Base-by-base conservation (phyloP, 2,797 vertebrate genomes). In the Phataginus tricuspis region DNA sequence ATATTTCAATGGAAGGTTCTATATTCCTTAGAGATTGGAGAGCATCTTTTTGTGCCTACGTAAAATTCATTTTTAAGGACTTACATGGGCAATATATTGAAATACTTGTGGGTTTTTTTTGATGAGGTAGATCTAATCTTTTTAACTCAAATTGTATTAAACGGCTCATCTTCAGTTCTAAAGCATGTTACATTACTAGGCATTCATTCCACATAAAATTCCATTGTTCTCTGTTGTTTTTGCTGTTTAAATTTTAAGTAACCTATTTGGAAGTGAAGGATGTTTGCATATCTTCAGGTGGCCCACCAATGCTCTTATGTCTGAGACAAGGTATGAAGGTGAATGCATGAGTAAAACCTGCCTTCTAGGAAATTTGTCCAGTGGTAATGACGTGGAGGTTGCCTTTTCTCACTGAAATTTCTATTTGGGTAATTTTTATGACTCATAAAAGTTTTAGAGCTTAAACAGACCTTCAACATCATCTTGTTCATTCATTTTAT, bases 361-460 rank as follows among this genome's bases (percentile, higher is more conserved):
- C 59, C 59, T 89, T 86, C 96, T 75, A 94, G 91, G 88, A 96
- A 91, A 85, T 64, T 86, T 92, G 29, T 92, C 23, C 61, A 77
- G 93, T 86, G 86, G 55, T 37, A 68, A 25, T 93, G 82, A 92
- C 13, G 16, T 34, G 45, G 16, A 91, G 86, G 86, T 91, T 80
- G 78, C 34, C 64, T 88, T 83, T 96, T 93, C 74, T n/a, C 29
- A 29, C 74, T 91, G 53, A 96, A 96, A 64, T 94, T 97, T 97
- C 85, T 96, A 45, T 96, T 86, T 97, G 64, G 34, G 15, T 97
- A 86, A 69, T 59, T 97, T 96, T 98, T 93, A 93, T 96, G 86
- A 42, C 42, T 84, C 83, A 61, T 96, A 94, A 96, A 97, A 80
- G 23, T 91, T 92, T 94, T 86, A 96, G 95, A 84, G 83, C 83